Evolutionary conservation across 2,888 invertebrate genomes (phyloP).

Genomic region (Alloplasta piceator): DNA sequence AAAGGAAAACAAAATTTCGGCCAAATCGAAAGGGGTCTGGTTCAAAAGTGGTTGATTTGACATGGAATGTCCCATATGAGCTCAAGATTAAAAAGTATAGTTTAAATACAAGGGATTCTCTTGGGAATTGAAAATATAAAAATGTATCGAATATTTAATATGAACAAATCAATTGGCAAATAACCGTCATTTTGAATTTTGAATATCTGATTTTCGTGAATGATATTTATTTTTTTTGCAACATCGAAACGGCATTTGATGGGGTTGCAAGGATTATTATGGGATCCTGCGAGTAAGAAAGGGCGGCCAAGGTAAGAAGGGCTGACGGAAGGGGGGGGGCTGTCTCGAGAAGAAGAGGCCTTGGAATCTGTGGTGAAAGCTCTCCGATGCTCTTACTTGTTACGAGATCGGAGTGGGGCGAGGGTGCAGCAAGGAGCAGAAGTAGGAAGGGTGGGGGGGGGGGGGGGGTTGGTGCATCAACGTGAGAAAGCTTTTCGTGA

Average conservation of each 20-base stretch:
- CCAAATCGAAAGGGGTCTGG: too few relatives aligned
- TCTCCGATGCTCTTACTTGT: constrained; percentile 54
- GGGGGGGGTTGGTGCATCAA: constrained; percentile 37
- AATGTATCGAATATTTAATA: too few relatives aligned
- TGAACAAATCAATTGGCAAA: too few relatives aligned
- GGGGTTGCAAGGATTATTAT: constrained; percentile 28
- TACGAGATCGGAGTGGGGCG: constrained; percentile 1
- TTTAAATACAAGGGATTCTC: too few relatives aligned
- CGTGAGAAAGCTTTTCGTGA: constrained; percentile 49
- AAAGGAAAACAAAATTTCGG: too few relatives aligned
- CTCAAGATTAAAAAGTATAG: too few relatives aligned
- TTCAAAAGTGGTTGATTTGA: too few relatives aligned
- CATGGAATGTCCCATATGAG: too few relatives aligned
- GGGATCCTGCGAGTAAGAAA: constrained; percentile 14
- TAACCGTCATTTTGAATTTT: too few relatives aligned
- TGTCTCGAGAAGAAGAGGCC: constrained; percentile 42
- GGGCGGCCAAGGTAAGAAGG: constrained; percentile 20
- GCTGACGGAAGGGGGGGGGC: background rate
- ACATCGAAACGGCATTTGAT: constrained; percentile 11
- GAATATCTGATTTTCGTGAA: too few relatives aligned
- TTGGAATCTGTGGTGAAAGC: constrained; percentile 44
- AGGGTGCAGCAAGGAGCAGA: constrained; percentile 7
- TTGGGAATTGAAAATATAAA: too few relatives aligned
- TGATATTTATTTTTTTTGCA: constrained; percentile 4
- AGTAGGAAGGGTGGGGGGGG: constrained; percentile 8